phyloP scores from a whole-genome alignment of 2,113 vertebrate species.

The Acanthochromis polyacanthus region DNA sequence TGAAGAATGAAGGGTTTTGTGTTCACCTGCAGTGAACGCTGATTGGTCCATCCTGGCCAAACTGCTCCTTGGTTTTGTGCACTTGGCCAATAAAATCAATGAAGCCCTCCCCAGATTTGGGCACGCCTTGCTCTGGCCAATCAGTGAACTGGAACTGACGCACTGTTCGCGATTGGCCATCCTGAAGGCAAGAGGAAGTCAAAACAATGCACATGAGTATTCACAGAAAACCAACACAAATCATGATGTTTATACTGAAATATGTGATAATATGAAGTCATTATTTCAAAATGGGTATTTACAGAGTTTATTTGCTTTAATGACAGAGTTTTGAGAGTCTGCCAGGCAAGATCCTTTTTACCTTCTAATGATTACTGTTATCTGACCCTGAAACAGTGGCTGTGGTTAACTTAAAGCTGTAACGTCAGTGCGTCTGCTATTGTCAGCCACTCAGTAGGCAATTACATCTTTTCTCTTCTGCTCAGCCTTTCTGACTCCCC shows the following conservation, averaged over 20 bases:
- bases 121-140: constrained; percentile 98
- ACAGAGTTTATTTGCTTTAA: constrained; percentile 41
- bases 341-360: constrained; percentile 57
- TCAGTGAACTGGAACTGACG: constrained; percentile 99
- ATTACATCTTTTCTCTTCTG: constrained; percentile 80
- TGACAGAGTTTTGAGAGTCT: constrained; percentile 47
- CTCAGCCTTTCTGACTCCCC: constrained; percentile 80
- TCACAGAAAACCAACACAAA: background rate
- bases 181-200: constrained; percentile 78
- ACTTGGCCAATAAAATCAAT: constrained; percentile 99
- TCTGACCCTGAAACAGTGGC: constrained; percentile 76
- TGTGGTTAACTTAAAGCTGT: constrained; percentile 71
- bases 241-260: constrained; percentile 4
- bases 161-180: constrained; percentile 96
- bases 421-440: constrained; percentile 69
- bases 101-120: constrained; percentile 97
- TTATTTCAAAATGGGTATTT: constrained; percentile 45
- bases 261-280: constrained; percentile 18
- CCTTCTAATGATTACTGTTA: constrained; percentile 76
- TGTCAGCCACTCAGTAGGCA: constrained; percentile 77
- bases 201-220: background rate
- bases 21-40: constrained; percentile 97
- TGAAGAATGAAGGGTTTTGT: background rate
- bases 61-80: constrained; percentile 99
- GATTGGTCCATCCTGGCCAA: constrained; percentile 98